Base-by-base conservation (phyloP, 2,888 invertebrate genomes). In the Dasysyrphus albostriatus region DNA sequence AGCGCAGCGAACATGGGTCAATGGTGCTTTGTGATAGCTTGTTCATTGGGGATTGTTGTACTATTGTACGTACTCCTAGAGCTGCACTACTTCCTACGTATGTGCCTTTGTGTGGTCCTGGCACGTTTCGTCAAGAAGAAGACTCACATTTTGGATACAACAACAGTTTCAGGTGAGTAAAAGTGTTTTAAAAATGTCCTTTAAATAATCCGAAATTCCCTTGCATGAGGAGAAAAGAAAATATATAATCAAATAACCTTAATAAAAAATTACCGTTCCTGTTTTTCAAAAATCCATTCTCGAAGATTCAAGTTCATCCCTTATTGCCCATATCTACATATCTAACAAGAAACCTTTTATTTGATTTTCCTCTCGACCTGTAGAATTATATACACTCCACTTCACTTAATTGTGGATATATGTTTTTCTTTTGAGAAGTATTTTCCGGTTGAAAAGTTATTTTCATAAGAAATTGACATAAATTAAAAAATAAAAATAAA, bases 31-130 rank as follows among this genome's bases (percentile, higher is more conserved):
- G 89, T 91, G 80, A 88, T 90, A 47, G 89, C 91, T 74, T 89
- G 91, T 89, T 90, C 89, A 88, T 89, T 92, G 77, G 88, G 90
- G 80, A 88, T 87, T 63, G 80, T 93, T 42, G 89, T 95, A 80
- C 89, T 95, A 39, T 91, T 95, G 8, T 95, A 96, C 90, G 92
- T 94, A 67, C 91, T 95, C 76, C 93, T 95, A 89, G 97, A 97
- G 92, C 92, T 96, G 56, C 95, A 96, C 91, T 97, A 97, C 91
- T 95, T 96, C 90, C 91, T 95, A 88, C 94, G 97, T 89, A 95
- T 96, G 91, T 93, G 95, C 89, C 93, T 96, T 89, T 95, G 95
- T 88, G 94, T 96, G 61, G 89, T 96, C 88, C 93, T 94, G 88
- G 95, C 96, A 37, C 93, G 95, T 84, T 93, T 95, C 83, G 94